Percentiles rank a stretch among this genome's conserved stretches.
Conservation (phyloP, 2,113 vertebrate species). For the Mormyrus iriodes region DNA sequence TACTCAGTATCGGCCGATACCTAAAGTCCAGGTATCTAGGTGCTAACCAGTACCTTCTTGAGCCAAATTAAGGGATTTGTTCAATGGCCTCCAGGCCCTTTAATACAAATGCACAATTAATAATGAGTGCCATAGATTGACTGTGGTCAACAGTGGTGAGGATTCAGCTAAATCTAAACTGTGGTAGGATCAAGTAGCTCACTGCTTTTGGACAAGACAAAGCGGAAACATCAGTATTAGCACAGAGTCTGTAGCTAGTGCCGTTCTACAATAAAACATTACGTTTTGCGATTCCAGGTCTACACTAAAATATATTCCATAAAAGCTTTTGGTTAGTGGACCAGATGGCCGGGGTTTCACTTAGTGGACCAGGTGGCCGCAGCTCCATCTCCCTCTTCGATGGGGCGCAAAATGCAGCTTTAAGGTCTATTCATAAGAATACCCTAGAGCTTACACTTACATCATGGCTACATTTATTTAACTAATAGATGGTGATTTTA, state of each 20-base stretch:
- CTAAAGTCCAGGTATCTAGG: too few species aligned
- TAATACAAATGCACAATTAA: neutral
- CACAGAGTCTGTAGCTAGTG: neutral
- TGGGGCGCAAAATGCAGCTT: too few species aligned
- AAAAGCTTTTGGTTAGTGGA: too few species aligned
- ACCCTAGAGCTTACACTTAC: too few species aligned
- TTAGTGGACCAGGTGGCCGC: too few species aligned
- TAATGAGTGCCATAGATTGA: neutral
- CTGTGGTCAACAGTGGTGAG: neutral
- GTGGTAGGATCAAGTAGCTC: neutral
- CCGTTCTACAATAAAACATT: neutral
- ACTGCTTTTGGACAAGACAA: neutral
- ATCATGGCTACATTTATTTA: neutral
- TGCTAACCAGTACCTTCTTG: neutral
- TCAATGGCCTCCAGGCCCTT: neutral
- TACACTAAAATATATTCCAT: neutral
- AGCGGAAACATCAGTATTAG: neutral
- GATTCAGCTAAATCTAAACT: neutral
- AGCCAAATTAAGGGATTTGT: neutral
- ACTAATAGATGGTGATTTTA: neutral
- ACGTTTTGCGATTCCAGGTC: neutral
- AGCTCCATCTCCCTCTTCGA: too few species aligned
- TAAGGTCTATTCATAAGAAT: too few species aligned
- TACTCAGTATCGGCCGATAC: too few species aligned
- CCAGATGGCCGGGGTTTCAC: too few species aligned